phyloP scores from a whole-genome alignment of 2,113 vertebrate species.

The Eolophus roseicapilla region DNA sequence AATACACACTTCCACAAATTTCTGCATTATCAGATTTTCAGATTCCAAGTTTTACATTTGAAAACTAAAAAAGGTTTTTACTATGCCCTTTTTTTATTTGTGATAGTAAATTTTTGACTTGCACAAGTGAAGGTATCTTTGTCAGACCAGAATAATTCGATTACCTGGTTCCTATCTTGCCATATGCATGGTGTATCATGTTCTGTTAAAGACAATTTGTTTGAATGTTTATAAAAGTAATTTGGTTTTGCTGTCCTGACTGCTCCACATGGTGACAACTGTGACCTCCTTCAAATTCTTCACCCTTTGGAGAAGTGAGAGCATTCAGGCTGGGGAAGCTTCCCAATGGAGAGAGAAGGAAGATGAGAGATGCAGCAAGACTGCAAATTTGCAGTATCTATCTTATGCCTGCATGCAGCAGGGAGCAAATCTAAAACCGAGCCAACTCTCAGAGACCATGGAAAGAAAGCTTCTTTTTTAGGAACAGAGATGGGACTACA shows the following conservation, averaged over 20 bases:
- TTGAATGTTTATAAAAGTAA: not conserved
- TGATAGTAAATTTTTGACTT: not conserved
- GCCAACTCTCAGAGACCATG: not conserved
- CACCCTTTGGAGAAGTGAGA: not conserved
- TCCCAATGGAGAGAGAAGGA: not conserved
- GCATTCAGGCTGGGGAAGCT: not conserved
- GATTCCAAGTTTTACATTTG: not conserved
- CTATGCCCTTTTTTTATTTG: not conserved
- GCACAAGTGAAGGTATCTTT: not conserved
- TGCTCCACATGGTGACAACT: not conserved
- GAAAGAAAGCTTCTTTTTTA: not conserved
- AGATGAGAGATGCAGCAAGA: not conserved
- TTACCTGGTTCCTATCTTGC: not conserved
- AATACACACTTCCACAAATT: not conserved
- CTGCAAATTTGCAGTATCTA: not conserved
- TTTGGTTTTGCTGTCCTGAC: not conserved
- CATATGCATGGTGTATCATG: fast-evolving
- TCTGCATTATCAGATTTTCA: not conserved
- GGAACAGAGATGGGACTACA: not conserved
- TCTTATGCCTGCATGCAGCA: not conserved
- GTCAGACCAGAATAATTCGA: not conserved
- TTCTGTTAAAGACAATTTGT: not conserved
- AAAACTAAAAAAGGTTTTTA: not conserved
- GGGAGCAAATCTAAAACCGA: not conserved
- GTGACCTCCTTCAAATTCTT: not conserved